A percentile compares a stretch with the other conserved stretches of the same genome.
phyloP scores from a whole-genome alignment of 2,888 invertebrate species.

The Cyclophora punctaria region DNA sequence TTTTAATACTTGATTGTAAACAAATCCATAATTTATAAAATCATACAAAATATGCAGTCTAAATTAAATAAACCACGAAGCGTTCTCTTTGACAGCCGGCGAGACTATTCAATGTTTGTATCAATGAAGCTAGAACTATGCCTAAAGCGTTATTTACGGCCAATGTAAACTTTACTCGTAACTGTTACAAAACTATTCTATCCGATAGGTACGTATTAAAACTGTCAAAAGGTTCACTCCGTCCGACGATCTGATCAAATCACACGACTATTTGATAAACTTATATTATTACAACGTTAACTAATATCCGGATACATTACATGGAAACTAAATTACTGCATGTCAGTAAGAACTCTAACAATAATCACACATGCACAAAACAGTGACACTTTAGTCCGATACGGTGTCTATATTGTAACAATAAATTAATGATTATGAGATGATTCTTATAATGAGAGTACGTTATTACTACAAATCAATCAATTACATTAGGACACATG shows the following conservation, averaged over 20 bases:
- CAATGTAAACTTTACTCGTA: background rate
- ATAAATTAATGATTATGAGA: too few relatives aligned
- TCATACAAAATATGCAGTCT: slow-evolving; percentile 24
- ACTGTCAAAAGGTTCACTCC: slow-evolving; percentile 17
- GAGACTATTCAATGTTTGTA: slow-evolving; percentile 6
- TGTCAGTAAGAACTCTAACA: too few relatives aligned
- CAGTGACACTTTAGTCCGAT: too few relatives aligned
- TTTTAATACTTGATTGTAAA: slow-evolving; percentile 30
- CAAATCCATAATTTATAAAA: slow-evolving; percentile 27
- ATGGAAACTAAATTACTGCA: too few relatives aligned
- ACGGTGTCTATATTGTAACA: too few relatives aligned
- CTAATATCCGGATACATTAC: too few relatives aligned
- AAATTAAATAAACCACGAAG: slow-evolving; percentile 17
- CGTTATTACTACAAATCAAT: too few relatives aligned
- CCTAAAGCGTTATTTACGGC: slow-evolving; percentile 9
- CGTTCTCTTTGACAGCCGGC: slow-evolving; percentile 14
- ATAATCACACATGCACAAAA: too few relatives aligned
- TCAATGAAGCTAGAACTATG: slow-evolving; percentile 2
- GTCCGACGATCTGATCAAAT: background rate
- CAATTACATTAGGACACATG: too few relatives aligned
- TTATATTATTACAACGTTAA: too few relatives aligned
- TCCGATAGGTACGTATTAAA: slow-evolving; percentile 14
- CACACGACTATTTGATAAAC: too few relatives aligned
- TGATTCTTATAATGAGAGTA: too few relatives aligned
- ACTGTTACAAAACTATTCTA: slow-evolving; percentile 15